phyloP scores from a whole-genome alignment of 1,140 invertebrate genomes.

The Temnothorax curvispinosus region DNA sequence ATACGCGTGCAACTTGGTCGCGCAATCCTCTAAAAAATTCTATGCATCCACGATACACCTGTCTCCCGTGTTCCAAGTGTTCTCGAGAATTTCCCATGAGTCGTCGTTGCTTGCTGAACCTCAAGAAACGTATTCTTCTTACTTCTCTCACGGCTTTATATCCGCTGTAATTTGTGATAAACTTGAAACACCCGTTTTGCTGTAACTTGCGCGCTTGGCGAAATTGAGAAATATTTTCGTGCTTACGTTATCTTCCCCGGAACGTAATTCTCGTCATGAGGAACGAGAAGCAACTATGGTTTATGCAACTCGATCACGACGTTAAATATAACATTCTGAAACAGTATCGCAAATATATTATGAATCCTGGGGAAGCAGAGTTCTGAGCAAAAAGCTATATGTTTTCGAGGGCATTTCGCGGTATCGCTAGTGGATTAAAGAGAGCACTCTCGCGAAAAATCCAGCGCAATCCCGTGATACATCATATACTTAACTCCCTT shows the following conservation, averaged over 20 bases:
- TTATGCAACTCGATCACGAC: conserved; percentile 16
- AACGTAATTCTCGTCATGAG: not conserved
- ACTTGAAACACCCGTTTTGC: conserved; percentile 22
- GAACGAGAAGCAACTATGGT: not conserved
- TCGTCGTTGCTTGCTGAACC: conserved; percentile 27
- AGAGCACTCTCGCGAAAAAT: conserved; percentile 23
- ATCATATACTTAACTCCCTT: conserved; percentile 30
- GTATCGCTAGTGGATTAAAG: conserved; percentile 26
- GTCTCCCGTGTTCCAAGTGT: conserved; percentile 21
- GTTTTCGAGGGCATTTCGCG: not conserved
- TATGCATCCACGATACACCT: conserved; percentile 71
- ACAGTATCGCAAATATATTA: not conserved
- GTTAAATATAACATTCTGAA: conserved; percentile 7
- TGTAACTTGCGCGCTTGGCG: conserved; percentile 12
- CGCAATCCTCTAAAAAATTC: conserved; percentile 69
- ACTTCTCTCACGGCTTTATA: conserved; percentile 11
- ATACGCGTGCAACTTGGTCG: conserved; percentile 28
- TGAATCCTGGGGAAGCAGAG: not conserved
- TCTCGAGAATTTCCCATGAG: conserved; percentile 68
- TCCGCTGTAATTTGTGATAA: conserved; percentile 48
- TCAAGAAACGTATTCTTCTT: conserved; percentile 28
- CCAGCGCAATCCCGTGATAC: conserved; percentile 17
- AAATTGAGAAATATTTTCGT: conserved; percentile 43
- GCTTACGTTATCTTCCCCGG: conserved; percentile 1
- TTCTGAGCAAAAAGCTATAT: not conserved